Conservation (phyloP, 2,797 vertebrate species). For the Lacerta viridis region DNA sequence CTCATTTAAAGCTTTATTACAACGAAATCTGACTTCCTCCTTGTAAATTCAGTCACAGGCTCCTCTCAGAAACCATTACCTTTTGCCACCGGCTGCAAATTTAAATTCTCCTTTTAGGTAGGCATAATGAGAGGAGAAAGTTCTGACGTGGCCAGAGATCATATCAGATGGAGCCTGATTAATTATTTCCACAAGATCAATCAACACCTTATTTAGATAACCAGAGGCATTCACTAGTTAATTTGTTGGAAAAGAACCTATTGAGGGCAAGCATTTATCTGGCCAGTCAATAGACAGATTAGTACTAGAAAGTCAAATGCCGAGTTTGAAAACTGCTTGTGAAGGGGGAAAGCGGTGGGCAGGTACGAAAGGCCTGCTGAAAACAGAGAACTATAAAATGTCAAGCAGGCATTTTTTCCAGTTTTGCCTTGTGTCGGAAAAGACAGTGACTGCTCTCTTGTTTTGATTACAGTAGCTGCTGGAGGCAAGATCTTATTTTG, state of each 20-base stretch:
- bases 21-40: constrained; percentile 70
- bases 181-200: constrained; percentile 76
- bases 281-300: constrained; percentile 73
- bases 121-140: constrained; percentile 73
- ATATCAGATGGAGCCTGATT: constrained; percentile 74
- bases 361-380: neutral
- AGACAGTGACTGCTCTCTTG: neutral
- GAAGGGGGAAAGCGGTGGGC: neutral
- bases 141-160: constrained; percentile 73
- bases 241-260: constrained; percentile 70
- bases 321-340: constrained; percentile 47
- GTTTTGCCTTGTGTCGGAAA: neutral
- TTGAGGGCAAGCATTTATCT: constrained; percentile 67
- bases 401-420: neutral
- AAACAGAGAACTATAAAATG: constrained; percentile 10
- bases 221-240: constrained; percentile 72
- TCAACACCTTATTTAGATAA: constrained; percentile 77
- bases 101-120: constrained; percentile 73
- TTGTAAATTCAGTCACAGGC: constrained; percentile 71
- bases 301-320: constrained; percentile 68
- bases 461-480: neutral
- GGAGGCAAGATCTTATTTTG: neutral
- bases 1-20: constrained; percentile 74
- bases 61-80: constrained; percentile 66
- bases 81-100: constrained; percentile 73